These are phyloP conservation scores for Hirtodrosophila histrioides DNA, from an alignment of 2,888 invertebrate genomes.

Conservation along the genomic window DNA sequence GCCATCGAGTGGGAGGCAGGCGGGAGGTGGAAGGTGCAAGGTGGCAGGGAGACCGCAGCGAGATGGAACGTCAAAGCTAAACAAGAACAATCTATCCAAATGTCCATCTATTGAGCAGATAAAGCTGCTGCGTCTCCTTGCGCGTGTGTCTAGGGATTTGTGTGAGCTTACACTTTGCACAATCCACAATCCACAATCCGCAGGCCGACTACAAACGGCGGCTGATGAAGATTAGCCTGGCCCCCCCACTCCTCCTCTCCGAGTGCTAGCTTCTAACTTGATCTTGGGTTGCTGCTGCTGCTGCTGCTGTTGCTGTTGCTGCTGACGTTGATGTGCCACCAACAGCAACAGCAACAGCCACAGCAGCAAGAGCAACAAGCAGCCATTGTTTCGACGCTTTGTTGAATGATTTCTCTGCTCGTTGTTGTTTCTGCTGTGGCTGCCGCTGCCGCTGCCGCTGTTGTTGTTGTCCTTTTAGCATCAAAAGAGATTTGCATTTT, in stretches of 20 bases:
- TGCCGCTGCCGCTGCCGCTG: conserved; percentile 17
- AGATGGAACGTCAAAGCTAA: conserved; percentile 68
- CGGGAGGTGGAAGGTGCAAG: background rate
- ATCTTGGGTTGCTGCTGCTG: conserved; percentile 25
- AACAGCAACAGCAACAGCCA: conserved; percentile 37
- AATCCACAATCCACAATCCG: conserved; percentile 34
- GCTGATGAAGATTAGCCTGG: conserved; percentile 81
- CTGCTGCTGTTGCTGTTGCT: conserved; percentile 5
- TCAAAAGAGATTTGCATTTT: conserved; percentile 80
- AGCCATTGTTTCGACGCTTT: conserved; percentile 63
- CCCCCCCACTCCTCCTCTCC: conserved; percentile 4
- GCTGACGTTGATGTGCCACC: too few species aligned
- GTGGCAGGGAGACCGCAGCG: conserved; percentile 1
- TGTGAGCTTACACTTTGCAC: conserved; percentile 76
- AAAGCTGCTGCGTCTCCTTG: conserved; percentile 62
- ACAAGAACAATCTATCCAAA: conserved; percentile 80
- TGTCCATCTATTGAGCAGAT: conserved; percentile 80
- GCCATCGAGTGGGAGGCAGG: conserved; percentile 12
- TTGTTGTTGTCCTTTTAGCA: conserved; percentile 75
- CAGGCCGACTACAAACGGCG: conserved; percentile 74
- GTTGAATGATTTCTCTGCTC: conserved; percentile 31
- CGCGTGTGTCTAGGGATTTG: conserved; percentile 68
- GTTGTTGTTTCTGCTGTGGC: background rate
- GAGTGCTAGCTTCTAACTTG: conserved; percentile 10
- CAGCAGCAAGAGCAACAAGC: conserved; percentile 47